Conservation (phyloP, 1,140 invertebrate species). For the Drosophila rufa region DNA sequence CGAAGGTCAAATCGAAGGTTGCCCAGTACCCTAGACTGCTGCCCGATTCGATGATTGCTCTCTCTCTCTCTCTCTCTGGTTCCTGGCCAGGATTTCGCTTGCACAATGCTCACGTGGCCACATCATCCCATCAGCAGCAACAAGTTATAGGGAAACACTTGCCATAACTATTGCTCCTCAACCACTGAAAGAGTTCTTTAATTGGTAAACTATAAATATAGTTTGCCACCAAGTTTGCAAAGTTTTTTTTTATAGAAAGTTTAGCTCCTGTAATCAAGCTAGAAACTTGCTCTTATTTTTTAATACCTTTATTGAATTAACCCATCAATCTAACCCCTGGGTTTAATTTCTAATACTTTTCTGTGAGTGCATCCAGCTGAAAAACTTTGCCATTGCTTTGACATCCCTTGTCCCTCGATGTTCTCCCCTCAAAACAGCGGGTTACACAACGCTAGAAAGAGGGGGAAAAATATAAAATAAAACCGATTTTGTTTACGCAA, state of each 20-base stretch:
- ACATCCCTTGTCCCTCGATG: slow-evolving; percentile 45
- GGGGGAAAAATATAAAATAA: slow-evolving; percentile 23
- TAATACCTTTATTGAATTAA: not conserved
- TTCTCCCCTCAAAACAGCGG: slow-evolving; percentile 12
- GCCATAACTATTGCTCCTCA: slow-evolving; percentile 1
- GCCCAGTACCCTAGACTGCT: slow-evolving; percentile 22
- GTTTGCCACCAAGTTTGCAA: not conserved
- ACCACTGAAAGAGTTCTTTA: not conserved
- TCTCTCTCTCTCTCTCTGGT: not conserved
- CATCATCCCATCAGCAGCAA: slow-evolving; percentile 31
- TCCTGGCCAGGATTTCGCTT: slow-evolving; percentile 41
- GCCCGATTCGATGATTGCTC: slow-evolving; percentile 1
- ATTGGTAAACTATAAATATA: not conserved
- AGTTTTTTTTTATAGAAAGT: not conserved
- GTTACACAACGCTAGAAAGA: slow-evolving; percentile 30
- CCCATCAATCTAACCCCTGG: not conserved
- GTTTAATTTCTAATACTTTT: not conserved
- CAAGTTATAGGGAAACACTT: slow-evolving; percentile 42
- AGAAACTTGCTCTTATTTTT: no score
- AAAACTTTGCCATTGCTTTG: slow-evolving; percentile 38
- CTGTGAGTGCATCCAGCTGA: slow-evolving; percentile 5
- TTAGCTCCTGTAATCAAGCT: no score
- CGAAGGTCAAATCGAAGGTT: slow-evolving; percentile 68
- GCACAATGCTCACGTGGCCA: slow-evolving; percentile 50
- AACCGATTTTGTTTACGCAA: slow-evolving; percentile 77